Evolutionary conservation across 2,113 vertebrate genomes (phyloP), one percentile per base, ranked within the genome.

Genomic region (Tenebrosternarchus preto): DNA sequence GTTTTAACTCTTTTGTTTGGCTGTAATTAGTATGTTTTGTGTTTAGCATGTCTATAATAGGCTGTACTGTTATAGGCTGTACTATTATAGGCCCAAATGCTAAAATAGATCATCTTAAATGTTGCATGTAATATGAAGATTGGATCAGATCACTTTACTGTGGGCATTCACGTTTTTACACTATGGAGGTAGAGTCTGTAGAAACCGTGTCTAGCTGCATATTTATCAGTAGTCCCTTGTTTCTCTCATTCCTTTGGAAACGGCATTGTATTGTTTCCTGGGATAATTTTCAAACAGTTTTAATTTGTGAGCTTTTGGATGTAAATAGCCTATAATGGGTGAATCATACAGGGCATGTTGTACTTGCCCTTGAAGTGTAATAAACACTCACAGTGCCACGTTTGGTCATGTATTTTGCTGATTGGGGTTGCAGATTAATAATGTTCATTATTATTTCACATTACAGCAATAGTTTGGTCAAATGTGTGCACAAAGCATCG

Each of bases 51-150:
- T 27, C 56, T 57, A 33, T 15, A 16, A 59, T 78, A n/a, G n/a
- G 56, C 66, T 59, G 1, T n/a, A 27, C 46, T 77, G 53, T 56
- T 55, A 19, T 77, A 39, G 12, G 9, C 24, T n/a, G 1, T n/a
- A 27, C 46, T 77, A 64, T 56, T 55, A 19, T 77, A 39, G 12
- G 9, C 24, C 22, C 43, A 20, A 68, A 29, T 59, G 3, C 22
- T 78, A 7, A 12, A 69, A 16, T 70, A 2, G 22, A 69, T 36
- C 6, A 64, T 43, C 53, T 43, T 67, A 60, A 59, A 57, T 70
- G 66, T 67, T 70, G 76, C 76, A 59, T 46, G 56, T 69, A 67
- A 77, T n/a, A 31, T 33, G 25, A 64, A 39, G 33, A 69, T 59
- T 53, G 16, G 76, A 43, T 69, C 53, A n/a, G 31, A 67, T 67